Base-by-base conservation (phyloP, 2,113 vertebrate genomes). In the Macquaria australasica region DNA sequence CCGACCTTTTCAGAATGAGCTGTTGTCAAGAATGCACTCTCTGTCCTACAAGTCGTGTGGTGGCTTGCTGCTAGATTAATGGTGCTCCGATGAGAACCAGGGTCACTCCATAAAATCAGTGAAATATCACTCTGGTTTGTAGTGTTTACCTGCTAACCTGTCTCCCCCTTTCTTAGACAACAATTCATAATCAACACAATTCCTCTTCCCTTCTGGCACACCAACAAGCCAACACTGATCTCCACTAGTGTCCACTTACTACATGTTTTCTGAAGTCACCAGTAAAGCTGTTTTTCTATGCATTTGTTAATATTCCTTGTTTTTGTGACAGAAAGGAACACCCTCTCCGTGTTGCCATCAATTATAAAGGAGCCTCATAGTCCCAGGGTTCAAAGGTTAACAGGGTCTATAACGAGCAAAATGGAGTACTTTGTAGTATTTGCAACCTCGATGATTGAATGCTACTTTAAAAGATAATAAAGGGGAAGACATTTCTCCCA, bases 1-100 rank as follows among this genome's bases (percentile, higher is more conserved):
- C 66, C 88, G 93, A 94, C 94, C 93, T 95, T 95, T 94, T 73
- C 78, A 88, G 87, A 94, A 94, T 81, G 84, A 85, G 62, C 55
- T 56, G 77, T 87, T 92, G 92, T 94, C 92, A 91, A 78, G 75
- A 79, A 82, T 43, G 4, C 34, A 66, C 77, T 77, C 73, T 84
- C 71, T 73, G 79, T 87, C 77, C 41, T 73, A 5, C 9, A 74
- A 74, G 71, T 88, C 70, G 5, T 20, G 63, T 68, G 56, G 59
- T 76, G 18, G 75, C 77, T 78, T n/a, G 18, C 84, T 79, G 56
- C 45, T 75, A 89, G 82, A 93, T 74, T 87, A 93, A 94, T 93
- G 87, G 87, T 48, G 73, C 70, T 83, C 83, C 79, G 72, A 88
- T 89, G 78, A 89, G 87, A 73, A 77, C 50, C 70, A 81, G 60